Evolutionary conservation across 2,888 invertebrate species (phyloP).

Genomic region (Xylocampa areola): DNA sequence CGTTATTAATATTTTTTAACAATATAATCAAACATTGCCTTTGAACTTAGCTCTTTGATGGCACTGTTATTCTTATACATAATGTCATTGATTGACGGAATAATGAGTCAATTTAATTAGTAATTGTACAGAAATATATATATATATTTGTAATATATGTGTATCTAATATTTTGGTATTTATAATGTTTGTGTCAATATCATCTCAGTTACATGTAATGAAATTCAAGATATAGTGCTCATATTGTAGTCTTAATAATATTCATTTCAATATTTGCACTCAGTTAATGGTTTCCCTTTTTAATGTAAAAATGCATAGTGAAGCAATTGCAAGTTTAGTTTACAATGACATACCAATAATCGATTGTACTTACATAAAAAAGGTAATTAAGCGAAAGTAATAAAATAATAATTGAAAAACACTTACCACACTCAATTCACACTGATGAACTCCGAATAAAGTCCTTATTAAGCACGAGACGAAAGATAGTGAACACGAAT

Average conservation of each 20-base stretch:
- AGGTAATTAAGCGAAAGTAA: constrained; percentile 25
- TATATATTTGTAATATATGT: too few relatives aligned
- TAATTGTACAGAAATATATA: too few relatives aligned
- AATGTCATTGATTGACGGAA: too few relatives aligned
- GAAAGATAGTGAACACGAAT: constrained; percentile 74
- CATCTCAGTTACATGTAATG: background rate
- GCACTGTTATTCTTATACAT: background rate
- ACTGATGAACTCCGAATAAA: constrained; percentile 72
- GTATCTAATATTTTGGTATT: background rate
- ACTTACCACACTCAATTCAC: constrained; percentile 72
- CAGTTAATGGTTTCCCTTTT: background rate
- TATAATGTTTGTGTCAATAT: background rate
- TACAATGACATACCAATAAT: constrained; percentile 7
- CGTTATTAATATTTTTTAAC: constrained; percentile 55
- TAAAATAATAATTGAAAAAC: constrained; percentile 54
- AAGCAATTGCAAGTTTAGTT: constrained; percentile 10
- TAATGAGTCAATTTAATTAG: too few relatives aligned
- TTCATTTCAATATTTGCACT: background rate
- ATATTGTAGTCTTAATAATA: constrained; percentile 11
- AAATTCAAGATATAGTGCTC: constrained; percentile 22
- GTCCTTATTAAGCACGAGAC: constrained; percentile 79
- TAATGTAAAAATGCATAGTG: constrained; percentile 1
- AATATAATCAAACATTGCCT: constrained; percentile 7
- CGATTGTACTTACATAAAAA: constrained; percentile 20
- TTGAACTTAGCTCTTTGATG: background rate